Base-by-base conservation (phyloP, 2,888 invertebrate genomes). In the Rotaria macrura region DNA sequence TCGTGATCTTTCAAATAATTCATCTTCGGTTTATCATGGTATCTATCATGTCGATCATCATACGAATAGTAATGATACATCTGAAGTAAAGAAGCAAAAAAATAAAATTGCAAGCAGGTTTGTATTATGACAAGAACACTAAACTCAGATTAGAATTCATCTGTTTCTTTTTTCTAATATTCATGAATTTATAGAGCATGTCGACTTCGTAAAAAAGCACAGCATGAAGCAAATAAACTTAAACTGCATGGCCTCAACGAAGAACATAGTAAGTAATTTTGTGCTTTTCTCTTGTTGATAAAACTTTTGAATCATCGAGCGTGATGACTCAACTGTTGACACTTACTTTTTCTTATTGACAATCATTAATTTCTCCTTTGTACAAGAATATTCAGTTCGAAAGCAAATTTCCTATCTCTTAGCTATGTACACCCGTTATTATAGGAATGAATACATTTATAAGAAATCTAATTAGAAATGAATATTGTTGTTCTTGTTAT, bases 181-280 rank as follows among this genome's bases (percentile, higher is more conserved):
- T 55, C 7, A 84, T 84, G 23, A 9, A 86, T 85, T 89, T 89
- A 29, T 89, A 92, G 97, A 87, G 97, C 97, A 54, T 98, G 97
- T 90, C 93, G 97, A 55, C 92, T 98, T 89, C 98, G 98, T 93
- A 98, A 98, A 92, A 98, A 97, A 92, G 98, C 98, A 9, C 97
- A 97, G 90, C 97, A 98, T 91, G 98, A 98, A 91, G 97, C 98
- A 4, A 97, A 97, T 90, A 98, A 98, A 92, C 94, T 98, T 86
- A 97, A 97, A 92, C 92, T 97, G 5, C 95, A 93, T 90, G 97
- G 97, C 57, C 92, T 98, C 88, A 96, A 97, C 91, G 93, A 94
- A 89, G 97, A 98, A 92, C 97, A 97, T 91, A 95, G 96, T 96
- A 92, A 94, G 94, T 89, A 20, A n/a, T 49, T 17, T n/a, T 40